These are phyloP conservation scores for Drosophila mauritiana DNA, from an alignment of 1,140 invertebrate genomes.

Conservation along the genomic window DNA sequence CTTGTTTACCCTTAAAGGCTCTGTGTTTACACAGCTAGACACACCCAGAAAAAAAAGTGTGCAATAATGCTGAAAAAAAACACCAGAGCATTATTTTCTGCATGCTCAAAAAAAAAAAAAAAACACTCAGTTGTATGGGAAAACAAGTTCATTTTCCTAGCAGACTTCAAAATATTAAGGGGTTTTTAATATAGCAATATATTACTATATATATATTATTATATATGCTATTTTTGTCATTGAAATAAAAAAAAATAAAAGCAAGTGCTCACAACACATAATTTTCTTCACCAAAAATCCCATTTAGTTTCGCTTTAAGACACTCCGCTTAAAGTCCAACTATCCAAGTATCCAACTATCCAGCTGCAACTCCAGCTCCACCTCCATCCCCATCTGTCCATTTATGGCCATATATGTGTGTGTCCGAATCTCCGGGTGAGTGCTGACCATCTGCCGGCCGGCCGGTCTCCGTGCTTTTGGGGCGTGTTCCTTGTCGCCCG, in stretches of 20 bases:
- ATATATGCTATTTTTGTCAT: no score
- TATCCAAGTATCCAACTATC: background rate
- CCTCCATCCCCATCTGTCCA: background rate
- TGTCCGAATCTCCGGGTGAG: conserved; percentile 4
- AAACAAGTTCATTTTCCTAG: no score
- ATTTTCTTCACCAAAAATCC: background rate
- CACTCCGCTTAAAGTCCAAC: conserved; percentile 1
- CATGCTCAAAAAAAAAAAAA: no score
- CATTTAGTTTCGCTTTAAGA: background rate
- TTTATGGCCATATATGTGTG: background rate
- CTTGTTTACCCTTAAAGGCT: background rate
- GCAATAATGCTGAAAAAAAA: background rate
- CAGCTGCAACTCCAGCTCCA: background rate
- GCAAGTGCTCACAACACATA: no score
- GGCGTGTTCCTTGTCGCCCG: conserved; percentile 40
- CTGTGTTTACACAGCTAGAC: conserved; percentile 7
- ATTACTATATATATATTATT: no score
- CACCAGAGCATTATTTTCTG: no score
- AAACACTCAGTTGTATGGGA: no score
- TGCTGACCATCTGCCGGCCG: conserved; percentile 23
- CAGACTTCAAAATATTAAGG: no score
- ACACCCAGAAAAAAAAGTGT: conserved; percentile 16
- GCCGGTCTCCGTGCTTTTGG: conserved; percentile 33
- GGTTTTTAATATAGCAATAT: no score
- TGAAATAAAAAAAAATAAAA: no score